These are phyloP conservation scores for Ditylenchus dipsaci DNA, from an alignment of 1,140 invertebrate genomes.

Conservation along the genomic window DNA sequence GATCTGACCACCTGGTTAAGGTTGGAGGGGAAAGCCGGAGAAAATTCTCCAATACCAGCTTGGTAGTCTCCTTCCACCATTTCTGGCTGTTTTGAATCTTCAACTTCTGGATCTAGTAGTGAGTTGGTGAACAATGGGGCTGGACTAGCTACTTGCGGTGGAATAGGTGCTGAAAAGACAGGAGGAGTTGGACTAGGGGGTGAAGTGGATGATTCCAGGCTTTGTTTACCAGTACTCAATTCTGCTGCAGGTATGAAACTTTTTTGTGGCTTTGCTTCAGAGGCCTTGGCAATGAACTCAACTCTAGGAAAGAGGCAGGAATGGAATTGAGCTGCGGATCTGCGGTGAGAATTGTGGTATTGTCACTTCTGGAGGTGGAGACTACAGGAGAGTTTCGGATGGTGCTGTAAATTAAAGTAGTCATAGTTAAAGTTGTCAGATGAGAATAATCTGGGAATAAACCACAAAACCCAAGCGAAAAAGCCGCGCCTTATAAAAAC, in stretches of 20 bases:
- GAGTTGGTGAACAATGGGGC: not conserved
- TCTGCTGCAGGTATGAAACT: not conserved
- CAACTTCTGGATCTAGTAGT: not conserved
- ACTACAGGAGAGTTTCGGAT: too few relatives aligned
- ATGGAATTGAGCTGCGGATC: not conserved
- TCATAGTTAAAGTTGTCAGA: too few relatives aligned
- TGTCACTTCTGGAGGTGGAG: too few relatives aligned
- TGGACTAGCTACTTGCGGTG: not conserved
- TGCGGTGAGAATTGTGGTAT: not conserved
- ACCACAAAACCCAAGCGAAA: too few relatives aligned
- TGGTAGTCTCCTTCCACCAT: constrained; percentile 2
- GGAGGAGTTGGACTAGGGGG: not conserved
- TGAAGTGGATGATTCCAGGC: not conserved
- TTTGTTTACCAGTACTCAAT: not conserved
- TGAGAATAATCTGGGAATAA: too few relatives aligned
- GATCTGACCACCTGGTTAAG: too few relatives aligned
- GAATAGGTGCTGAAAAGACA: not conserved
- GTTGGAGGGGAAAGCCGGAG: not conserved
- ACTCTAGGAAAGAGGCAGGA: not conserved
- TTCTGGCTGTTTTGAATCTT: not conserved
- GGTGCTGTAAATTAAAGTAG: too few relatives aligned
- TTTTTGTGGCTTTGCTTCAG: not conserved
- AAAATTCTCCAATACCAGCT: not conserved
- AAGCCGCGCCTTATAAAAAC: too few relatives aligned
- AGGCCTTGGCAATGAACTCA: not conserved